Conservation (phyloP, 2,888 invertebrate genomes). For the Therioaphis trifolii region DNA sequence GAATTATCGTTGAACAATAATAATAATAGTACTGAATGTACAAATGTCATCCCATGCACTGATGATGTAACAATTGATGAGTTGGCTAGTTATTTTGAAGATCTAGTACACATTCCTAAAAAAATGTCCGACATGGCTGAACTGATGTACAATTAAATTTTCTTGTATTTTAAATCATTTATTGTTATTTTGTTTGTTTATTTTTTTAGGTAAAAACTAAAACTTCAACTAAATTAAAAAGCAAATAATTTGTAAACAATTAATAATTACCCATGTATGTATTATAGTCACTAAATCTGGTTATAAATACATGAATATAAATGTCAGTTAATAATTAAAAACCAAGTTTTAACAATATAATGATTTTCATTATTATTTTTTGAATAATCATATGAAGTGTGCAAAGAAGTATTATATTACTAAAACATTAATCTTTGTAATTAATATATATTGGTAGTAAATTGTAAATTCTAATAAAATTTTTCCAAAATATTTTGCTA, state of each 20-base stretch:
- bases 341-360: not conserved
- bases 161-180: constrained; percentile 14
- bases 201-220: not conserved
- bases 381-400: not conserved
- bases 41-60: constrained; percentile 63
- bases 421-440: constrained; percentile 11
- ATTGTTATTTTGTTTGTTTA: constrained; percentile 49
- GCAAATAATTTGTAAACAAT: constrained; percentile 26
- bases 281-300: not conserved
- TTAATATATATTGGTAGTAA: constrained; percentile 32
- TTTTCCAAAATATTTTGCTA: constrained; percentile 37
- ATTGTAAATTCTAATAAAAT: constrained; percentile 1
- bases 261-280: not conserved
- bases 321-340: not conserved
- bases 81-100: constrained; percentile 94
- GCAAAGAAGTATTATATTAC: not conserved
- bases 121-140: constrained; percentile 98
- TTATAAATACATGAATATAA: constrained; percentile 3
- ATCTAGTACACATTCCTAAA: constrained; percentile 94
- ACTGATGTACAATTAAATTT: constrained; percentile 94
- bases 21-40: constrained; percentile 60
- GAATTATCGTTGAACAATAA: constrained; percentile 53
- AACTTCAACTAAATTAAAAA: constrained; percentile 29
- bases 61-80: constrained; percentile 92
- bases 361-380: constrained; percentile 18